Evolutionary conservation across 2,888 invertebrate species (phyloP).

Genomic region (Pterostichus niger): DNA sequence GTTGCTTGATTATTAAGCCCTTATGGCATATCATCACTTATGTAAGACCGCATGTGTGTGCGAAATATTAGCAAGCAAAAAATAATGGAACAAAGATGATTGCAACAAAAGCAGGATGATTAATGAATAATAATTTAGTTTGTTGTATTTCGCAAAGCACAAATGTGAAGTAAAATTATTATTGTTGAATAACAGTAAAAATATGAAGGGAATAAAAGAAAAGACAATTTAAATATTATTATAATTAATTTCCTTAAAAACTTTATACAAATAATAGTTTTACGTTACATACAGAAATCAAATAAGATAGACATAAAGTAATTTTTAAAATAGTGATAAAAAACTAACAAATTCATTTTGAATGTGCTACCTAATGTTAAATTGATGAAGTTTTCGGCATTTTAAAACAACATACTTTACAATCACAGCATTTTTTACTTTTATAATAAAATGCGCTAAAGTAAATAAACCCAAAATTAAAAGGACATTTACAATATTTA

Average conservation of each 20-base stretch:
- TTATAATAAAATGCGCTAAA: slow-evolving; percentile 24
- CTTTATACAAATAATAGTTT: slow-evolving; percentile 45
- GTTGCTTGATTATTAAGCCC: no score
- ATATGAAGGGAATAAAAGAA: neutral
- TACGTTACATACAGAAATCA: slow-evolving; percentile 26
- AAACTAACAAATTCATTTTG: slow-evolving; percentile 8
- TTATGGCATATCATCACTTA: no score
- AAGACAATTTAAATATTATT: slow-evolving; percentile 24
- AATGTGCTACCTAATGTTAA: slow-evolving; percentile 7
- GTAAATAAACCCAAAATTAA: slow-evolving; percentile 5
- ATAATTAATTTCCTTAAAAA: slow-evolving; percentile 33
- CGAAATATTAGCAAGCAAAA: no score
- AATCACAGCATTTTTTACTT: slow-evolving; percentile 27
- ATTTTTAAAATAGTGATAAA: slow-evolving; percentile 19
- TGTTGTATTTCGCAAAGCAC: no score
- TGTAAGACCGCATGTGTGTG: no score
- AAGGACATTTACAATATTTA: slow-evolving; percentile 13
- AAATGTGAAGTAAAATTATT: no score
- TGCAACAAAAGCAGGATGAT: no score
- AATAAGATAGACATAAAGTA: neutral
- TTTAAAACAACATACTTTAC: slow-evolving; percentile 7
- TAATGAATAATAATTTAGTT: no score
- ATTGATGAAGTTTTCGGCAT: neutral
- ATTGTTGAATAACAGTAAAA: no score
- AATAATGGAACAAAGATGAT: no score